phyloP scores from a whole-genome alignment of 2,113 vertebrate genomes.

The Mastomys natalensis region DNA sequence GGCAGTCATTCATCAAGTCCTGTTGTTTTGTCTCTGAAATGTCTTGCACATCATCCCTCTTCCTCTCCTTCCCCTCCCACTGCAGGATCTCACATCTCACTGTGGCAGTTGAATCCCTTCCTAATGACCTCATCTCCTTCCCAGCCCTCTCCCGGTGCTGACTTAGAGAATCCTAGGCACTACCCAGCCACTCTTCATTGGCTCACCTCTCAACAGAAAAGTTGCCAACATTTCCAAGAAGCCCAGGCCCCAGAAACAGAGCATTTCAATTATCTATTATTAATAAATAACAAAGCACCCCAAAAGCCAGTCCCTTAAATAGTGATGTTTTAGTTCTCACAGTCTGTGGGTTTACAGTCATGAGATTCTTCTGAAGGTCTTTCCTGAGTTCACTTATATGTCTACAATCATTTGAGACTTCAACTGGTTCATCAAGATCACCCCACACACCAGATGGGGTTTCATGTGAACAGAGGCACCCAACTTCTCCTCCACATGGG shows the following conservation, averaged over 20 bases:
- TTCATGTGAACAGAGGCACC: not conserved
- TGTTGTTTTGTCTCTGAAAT: not conserved
- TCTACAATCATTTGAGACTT: not conserved
- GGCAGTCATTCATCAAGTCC: constrained; percentile 54
- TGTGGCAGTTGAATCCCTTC: not conserved
- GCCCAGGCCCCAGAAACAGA: not conserved
- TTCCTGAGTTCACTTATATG: not conserved
- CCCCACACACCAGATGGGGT: not conserved
- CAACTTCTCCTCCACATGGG: not conserved
- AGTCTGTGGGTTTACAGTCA: not conserved
- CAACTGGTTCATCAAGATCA: not conserved
- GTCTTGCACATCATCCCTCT: not conserved
- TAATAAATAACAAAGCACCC: not conserved
- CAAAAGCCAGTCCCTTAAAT: not conserved
- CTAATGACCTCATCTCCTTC: not conserved
- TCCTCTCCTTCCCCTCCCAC: not conserved
- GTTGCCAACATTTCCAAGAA: not conserved
- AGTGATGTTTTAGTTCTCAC: not conserved
- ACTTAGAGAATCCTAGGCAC: not conserved
- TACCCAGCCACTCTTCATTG: not conserved
- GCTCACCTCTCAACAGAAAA: not conserved
- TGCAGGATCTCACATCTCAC: not conserved
- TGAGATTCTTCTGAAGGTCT: not conserved
- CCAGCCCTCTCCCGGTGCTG: not conserved
- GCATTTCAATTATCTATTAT: not conserved